These are phyloP conservation scores for Seladonia tumulorum DNA, from an alignment of 2,888 invertebrate genomes.

Conservation along the genomic window DNA sequence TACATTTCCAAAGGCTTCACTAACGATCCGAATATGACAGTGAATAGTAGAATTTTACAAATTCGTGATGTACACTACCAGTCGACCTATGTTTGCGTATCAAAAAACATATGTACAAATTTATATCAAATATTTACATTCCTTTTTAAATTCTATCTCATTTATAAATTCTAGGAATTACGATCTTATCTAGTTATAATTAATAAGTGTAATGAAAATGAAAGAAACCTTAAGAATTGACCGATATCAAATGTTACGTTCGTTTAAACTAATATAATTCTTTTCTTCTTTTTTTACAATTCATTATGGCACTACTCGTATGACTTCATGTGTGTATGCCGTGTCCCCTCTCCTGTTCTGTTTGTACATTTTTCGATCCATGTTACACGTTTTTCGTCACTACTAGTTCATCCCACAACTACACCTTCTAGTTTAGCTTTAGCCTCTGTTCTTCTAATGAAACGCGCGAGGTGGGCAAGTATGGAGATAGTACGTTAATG, in stretches of 20 bases:
- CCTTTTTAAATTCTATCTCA: slow-evolving; percentile 50
- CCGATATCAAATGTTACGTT: slow-evolving; percentile 63
- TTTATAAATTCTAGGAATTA: slow-evolving; percentile 67
- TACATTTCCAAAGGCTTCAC: slow-evolving; percentile 72
- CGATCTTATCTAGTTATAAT: slow-evolving; percentile 60
- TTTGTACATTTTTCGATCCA: slow-evolving; percentile 60
- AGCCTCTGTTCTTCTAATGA: slow-evolving; percentile 41
- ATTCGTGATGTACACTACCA: slow-evolving; percentile 66
- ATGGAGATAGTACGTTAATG: slow-evolving; percentile 52
- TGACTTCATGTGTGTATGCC: slow-evolving; percentile 63
- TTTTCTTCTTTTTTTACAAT: slow-evolving; percentile 51
- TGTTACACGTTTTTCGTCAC: slow-evolving; percentile 46
- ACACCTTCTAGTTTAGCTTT: slow-evolving; percentile 41
- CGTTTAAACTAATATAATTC: slow-evolving; percentile 48
- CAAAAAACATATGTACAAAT: slow-evolving; percentile 75
- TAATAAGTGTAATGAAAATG: slow-evolving; percentile 64
- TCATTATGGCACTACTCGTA: slow-evolving; percentile 70
- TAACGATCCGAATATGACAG: slow-evolving; percentile 52
- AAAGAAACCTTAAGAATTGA: slow-evolving; percentile 66
- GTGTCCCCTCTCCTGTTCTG: slow-evolving; percentile 37
- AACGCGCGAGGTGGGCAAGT: slow-evolving; percentile 50
- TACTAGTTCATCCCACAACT: slow-evolving; percentile 39
- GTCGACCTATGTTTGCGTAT: slow-evolving; percentile 66
- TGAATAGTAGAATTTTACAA: slow-evolving; percentile 66
- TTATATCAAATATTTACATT: slow-evolving; percentile 69